Evolutionary conservation across 2,113 vertebrate species (phyloP).

Genomic region (Willisornis vidua): DNA sequence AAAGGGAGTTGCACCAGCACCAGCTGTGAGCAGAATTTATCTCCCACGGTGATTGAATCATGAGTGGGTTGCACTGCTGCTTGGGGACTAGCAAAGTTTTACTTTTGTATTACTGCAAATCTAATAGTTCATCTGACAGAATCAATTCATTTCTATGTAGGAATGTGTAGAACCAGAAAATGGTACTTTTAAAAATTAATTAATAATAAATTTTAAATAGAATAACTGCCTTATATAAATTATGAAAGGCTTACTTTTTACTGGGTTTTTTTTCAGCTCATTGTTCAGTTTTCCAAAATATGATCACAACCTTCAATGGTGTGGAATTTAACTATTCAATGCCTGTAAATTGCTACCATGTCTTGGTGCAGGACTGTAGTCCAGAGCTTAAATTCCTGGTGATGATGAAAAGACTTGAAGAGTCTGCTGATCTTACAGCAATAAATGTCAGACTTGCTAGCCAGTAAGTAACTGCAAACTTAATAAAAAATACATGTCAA

Average conservation of each 20-base stretch:
- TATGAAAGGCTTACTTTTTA: not conserved
- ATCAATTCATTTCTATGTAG: not conserved
- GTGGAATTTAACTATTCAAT: constrained; percentile 68
- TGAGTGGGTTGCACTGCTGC: not conserved
- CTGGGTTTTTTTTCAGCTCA: constrained; percentile 12
- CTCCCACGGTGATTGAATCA: not conserved
- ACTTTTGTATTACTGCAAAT: not conserved
- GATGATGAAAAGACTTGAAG: constrained; percentile 72
- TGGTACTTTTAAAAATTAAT: not conserved
- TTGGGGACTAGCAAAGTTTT: not conserved
- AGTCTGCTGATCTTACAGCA: constrained; percentile 45
- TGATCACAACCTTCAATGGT: constrained; percentile 78
- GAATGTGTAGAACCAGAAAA: not conserved
- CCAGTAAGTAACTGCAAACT: constrained; percentile 73
- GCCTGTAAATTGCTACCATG: constrained; percentile 79
- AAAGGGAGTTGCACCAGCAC: not conserved
- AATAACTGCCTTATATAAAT: not conserved
- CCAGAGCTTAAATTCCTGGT: constrained; percentile 81
- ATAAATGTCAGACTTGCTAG: constrained; percentile 74
- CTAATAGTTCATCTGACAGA: not conserved
- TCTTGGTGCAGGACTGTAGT: constrained; percentile 83
- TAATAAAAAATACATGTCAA: not conserved
- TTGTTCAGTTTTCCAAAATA: constrained; percentile 43
- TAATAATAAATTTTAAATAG: not conserved
- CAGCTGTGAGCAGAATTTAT: not conserved